Conservation (phyloP, 2,797 vertebrate genomes). For the Orestias chungarensis region DNA sequence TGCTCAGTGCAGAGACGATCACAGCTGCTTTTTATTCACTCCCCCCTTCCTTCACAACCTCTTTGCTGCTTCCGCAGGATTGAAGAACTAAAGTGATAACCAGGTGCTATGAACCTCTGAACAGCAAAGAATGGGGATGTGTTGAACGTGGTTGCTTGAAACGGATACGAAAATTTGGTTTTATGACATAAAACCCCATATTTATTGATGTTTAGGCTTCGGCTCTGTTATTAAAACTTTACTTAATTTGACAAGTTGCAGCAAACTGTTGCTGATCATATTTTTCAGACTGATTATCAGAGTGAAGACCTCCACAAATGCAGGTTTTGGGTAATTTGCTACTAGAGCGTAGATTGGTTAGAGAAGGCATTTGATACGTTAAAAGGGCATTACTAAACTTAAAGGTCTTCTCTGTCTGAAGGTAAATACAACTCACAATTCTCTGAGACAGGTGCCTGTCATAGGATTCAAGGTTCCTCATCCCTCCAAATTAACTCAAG, state of each 20-base stretch:
- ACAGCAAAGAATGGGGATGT: background rate
- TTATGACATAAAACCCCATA: background rate
- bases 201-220: background rate
- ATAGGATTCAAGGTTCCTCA: background rate
- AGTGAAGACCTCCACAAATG: background rate
- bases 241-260: background rate
- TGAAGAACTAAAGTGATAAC: slow-evolving; percentile 1
- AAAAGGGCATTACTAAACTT: background rate
- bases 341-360: background rate
- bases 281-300: background rate
- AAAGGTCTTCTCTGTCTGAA: background rate
- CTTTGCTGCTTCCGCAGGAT: slow-evolving; percentile 6
- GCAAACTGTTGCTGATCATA: background rate
- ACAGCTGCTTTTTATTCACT: slow-evolving; percentile 49
- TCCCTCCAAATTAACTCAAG: background rate
- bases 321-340: background rate
- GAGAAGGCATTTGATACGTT: background rate
- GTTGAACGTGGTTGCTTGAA: background rate
- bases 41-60: slow-evolving; percentile 39
- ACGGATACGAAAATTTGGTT: background rate
- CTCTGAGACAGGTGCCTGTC: background rate
- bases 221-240: background rate
- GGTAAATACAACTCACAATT: background rate
- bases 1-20: slow-evolving; percentile 53
- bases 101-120: background rate